phyloP scores from a whole-genome alignment of 2,797 vertebrate species.

The Enteromius anoplus region DNA sequence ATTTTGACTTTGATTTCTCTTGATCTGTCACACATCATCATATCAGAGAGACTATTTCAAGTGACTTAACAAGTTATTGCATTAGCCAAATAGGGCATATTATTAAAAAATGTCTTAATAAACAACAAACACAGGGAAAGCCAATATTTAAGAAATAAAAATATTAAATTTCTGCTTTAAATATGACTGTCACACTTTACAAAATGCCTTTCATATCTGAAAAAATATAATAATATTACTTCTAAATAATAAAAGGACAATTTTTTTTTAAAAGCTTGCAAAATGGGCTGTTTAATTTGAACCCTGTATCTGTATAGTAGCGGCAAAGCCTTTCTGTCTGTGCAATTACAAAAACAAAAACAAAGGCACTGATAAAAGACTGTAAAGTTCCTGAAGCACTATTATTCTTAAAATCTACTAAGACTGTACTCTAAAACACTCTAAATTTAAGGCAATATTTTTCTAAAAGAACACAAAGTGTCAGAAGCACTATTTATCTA shows the following conservation, averaged over 20 bases:
- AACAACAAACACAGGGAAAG: not conserved
- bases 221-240: not conserved
- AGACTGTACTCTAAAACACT: not conserved
- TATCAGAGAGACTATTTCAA: not conserved
- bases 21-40: not conserved
- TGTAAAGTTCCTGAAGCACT: not conserved
- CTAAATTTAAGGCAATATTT: not conserved
- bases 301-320: not conserved
- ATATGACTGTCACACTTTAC: not conserved
- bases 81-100: not conserved
- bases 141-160: not conserved
- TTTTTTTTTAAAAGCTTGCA: not conserved
- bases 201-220: not conserved
- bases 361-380: constrained; percentile 5
- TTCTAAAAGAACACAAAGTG: not conserved
- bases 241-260: not conserved
- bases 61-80: not conserved
- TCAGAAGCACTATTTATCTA: not conserved
- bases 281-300: not conserved
- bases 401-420: not conserved
- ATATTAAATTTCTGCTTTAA: not conserved
- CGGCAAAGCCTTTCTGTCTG: not conserved
- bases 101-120: not conserved
- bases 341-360: not conserved
- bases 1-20: not conserved